Conservation (phyloP, 2,888 invertebrate species). For the Aromia moschata region DNA sequence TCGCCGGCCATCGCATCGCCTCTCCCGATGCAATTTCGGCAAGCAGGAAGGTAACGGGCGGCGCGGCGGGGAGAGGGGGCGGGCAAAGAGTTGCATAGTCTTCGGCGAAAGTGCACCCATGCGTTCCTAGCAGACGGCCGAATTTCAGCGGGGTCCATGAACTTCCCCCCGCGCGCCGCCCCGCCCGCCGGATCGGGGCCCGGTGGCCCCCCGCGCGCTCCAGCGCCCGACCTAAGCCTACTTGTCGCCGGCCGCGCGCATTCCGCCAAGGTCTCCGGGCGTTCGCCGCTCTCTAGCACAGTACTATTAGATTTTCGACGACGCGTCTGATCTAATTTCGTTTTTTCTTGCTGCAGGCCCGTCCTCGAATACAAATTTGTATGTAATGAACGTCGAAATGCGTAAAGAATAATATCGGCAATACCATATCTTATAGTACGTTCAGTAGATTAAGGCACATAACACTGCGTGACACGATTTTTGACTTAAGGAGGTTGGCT, state of each 20-base stretch:
- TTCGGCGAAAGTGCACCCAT: constrained; percentile 63
- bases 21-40: constrained; percentile 51
- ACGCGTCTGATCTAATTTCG: too few species aligned
- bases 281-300: constrained; percentile 34
- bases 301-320: background rate
- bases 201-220: constrained; percentile 33
- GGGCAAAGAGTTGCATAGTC: constrained; percentile 60
- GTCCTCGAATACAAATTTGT: too few species aligned
- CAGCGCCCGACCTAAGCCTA: constrained; percentile 52
- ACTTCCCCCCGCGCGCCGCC: constrained; percentile 41
- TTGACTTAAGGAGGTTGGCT: too few species aligned
- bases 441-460: too few species aligned
- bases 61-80: constrained; percentile 44
- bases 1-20: constrained; percentile 34
- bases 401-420: too few species aligned
- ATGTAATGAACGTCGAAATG: too few species aligned
- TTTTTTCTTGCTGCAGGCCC: background rate
- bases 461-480: too few species aligned
- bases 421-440: too few species aligned
- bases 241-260: constrained; percentile 49
- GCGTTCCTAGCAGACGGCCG: constrained; percentile 64
- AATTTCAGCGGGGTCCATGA: constrained; percentile 62
- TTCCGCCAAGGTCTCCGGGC: constrained; percentile 45
- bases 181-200: constrained; percentile 39
- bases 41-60: constrained; percentile 47